A percentile compares a stretch with the other conserved stretches of the same genome.
phyloP scores from a whole-genome alignment of 2,113 vertebrate genomes.

The Clinocottus analis region DNA sequence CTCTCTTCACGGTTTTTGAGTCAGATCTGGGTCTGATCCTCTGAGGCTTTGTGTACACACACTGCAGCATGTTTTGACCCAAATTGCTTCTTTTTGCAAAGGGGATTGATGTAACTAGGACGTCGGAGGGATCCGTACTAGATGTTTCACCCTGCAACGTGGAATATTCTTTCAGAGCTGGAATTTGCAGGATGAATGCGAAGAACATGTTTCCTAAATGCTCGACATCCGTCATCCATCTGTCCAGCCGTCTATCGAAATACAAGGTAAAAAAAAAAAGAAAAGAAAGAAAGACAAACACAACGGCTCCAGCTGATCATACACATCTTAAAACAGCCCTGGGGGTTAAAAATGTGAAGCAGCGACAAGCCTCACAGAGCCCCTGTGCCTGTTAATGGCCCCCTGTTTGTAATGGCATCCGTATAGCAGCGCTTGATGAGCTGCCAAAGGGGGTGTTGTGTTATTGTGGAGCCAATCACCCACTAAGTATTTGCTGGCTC shows the following conservation, averaged over 20 bases:
- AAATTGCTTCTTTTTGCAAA: slow-evolving; percentile 52
- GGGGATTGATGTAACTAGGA: slow-evolving; percentile 49
- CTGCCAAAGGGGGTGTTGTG: slow-evolving; percentile 79
- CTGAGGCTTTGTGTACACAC: slow-evolving; percentile 50
- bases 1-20: slow-evolving; percentile 17
- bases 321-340: slow-evolving; percentile 46
- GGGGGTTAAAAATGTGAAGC: slow-evolving; percentile 49
- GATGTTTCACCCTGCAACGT: slow-evolving; percentile 36
- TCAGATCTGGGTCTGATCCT: slow-evolving; percentile 66
- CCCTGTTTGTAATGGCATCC: slow-evolving; percentile 76
- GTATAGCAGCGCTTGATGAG: slow-evolving; percentile 73
- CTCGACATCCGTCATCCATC: background rate
- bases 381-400: slow-evolving; percentile 69
- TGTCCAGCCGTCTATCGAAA: background rate
- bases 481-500: slow-evolving; percentile 80
- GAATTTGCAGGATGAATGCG: background rate
- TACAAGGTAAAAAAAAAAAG: background rate
- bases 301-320: slow-evolving; percentile 41
- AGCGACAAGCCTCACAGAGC: slow-evolving; percentile 70
- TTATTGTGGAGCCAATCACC: slow-evolving; percentile 83
- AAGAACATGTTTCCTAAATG: slow-evolving; percentile 16
- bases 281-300: background rate
- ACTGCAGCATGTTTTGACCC: slow-evolving; percentile 52
- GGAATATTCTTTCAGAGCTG: slow-evolving; percentile 16
- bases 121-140: slow-evolving; percentile 24